Conservation (phyloP, 2,113 vertebrate genomes). For the Leptocoma aspasia region DNA sequence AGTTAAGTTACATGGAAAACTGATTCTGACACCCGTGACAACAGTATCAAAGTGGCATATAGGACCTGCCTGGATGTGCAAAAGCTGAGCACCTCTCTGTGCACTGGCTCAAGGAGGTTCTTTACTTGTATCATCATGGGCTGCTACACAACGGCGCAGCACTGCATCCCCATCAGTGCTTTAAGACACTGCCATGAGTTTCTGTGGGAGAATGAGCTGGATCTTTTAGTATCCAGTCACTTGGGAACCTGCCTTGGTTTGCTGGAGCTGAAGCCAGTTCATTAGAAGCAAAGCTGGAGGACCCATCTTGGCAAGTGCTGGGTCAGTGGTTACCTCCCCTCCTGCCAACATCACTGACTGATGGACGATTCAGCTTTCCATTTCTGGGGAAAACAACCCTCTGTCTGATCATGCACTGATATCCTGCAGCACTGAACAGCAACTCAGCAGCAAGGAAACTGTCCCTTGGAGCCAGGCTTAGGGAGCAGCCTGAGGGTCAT, state of each 20-base stretch:
- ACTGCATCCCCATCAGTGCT: rapidly evolving
- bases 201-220: neutral
- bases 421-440: neutral
- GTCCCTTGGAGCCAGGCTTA: neutral
- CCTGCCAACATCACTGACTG: neutral
- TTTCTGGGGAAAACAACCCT: neutral
- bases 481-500: neutral
- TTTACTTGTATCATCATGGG: neutral
- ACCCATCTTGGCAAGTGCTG: neutral
- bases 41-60: neutral
- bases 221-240: neutral
- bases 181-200: neutral
- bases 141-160: rapidly evolving
- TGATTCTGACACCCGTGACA: rapidly evolving
- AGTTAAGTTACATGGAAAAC: neutral
- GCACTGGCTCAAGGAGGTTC: neutral
- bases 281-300: neutral
- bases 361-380: neutral
- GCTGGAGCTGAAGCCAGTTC: neutral
- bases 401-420: neutral
- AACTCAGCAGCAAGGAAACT: neutral
- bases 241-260: neutral
- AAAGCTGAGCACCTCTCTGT: neutral
- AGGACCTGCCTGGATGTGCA: neutral
- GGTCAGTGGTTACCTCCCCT: neutral